phyloP scores from a whole-genome alignment of 2,888 invertebrate genomes.

The Chouioia cunea region DNA sequence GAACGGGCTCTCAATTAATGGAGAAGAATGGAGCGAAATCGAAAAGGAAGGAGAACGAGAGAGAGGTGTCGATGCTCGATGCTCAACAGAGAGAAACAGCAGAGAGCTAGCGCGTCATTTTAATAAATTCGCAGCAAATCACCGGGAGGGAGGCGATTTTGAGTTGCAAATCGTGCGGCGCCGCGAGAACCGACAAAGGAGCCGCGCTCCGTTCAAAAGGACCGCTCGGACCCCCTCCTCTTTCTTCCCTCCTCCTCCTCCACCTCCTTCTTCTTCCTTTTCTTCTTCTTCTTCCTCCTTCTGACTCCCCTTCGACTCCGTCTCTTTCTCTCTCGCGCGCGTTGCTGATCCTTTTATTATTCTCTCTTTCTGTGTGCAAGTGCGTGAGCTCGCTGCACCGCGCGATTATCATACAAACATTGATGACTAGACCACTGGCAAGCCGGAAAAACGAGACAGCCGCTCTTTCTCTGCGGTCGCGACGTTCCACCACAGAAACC shows the following conservation, averaged over 20 bases:
- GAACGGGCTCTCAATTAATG: conserved; percentile 26
- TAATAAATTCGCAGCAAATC: conserved; percentile 67
- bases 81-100: neutral
- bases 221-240: conserved; percentile 50
- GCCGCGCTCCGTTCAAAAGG: conserved; percentile 49
- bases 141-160: conserved; percentile 64
- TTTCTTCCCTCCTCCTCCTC: conserved; percentile 37
- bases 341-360: neutral
- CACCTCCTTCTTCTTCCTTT: conserved; percentile 35
- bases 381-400: conserved; percentile 57
- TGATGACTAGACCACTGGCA: conserved; percentile 60
- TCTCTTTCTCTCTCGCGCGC: neutral
- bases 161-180: conserved; percentile 68
- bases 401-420: conserved; percentile 68
- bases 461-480: conserved; percentile 42
- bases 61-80: conserved; percentile 44
- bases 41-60: neutral
- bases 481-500: conserved; percentile 56
- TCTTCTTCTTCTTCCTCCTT: conserved; percentile 44
- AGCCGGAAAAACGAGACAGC: conserved; percentile 59
- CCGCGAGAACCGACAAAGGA: conserved; percentile 63
- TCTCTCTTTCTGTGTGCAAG: neutral
- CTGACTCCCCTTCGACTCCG: conserved; percentile 35
- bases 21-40: conserved; percentile 14
- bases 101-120: conserved; percentile 60